Evolutionary conservation across 2,797 vertebrate species (phyloP).

Genomic region (Trematomus bernacchii): DNA sequence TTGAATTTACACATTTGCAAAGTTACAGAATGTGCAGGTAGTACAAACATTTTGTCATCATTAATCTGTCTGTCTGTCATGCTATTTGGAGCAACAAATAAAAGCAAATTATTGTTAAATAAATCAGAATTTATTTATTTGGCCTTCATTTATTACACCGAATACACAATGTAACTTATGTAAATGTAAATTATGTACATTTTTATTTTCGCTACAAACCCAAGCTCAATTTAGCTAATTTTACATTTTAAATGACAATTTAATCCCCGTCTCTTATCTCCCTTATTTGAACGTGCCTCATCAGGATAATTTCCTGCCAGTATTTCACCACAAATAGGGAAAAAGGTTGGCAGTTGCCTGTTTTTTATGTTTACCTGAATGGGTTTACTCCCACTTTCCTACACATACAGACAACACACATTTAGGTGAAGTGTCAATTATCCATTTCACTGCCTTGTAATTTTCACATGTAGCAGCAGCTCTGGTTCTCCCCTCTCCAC

Average conservation of each 20-base stretch:
- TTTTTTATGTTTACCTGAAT: neutral
- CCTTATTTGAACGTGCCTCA: neutral
- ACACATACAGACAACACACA: slow-evolving; percentile 17
- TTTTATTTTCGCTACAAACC: neutral
- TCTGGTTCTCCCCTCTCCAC: neutral
- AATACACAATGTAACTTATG: neutral
- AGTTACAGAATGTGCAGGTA: neutral
- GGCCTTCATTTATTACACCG: neutral
- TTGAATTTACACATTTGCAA: too few relatives aligned
- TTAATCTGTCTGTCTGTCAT: neutral
- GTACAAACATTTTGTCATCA: too few relatives aligned
- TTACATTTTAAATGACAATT: neutral
- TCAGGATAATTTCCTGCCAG: neutral
- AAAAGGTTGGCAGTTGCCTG: neutral
- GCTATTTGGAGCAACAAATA: neutral
- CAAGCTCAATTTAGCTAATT: neutral
- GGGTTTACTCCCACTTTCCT: slow-evolving; percentile 7
- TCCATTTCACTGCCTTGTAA: slow-evolving; percentile 23
- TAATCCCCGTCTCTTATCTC: too few relatives aligned
- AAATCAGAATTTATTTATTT: neutral
- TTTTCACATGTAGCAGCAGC: slow-evolving; percentile 22
- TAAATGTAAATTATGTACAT: neutral
- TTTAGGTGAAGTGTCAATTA: neutral
- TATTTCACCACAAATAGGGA: slow-evolving; percentile 7
- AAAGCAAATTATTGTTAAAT: neutral